phyloP scores from a whole-genome alignment of 2,888 invertebrate species.

The Hirtodrosophila alboralis region DNA sequence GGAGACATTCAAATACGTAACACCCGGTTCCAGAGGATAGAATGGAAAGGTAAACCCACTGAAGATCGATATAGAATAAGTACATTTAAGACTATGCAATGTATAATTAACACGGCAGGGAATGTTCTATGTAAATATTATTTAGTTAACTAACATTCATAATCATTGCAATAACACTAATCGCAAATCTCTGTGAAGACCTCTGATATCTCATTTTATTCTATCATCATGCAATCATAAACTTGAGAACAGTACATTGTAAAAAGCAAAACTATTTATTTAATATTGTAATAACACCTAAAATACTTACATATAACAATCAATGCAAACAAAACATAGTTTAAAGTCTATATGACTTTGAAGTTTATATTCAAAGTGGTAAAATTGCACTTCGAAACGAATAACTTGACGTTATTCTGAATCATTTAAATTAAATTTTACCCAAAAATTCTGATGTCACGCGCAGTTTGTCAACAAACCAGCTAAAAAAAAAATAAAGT shows the following conservation, averaged over 20 bases:
- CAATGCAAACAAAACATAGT: constrained; percentile 20
- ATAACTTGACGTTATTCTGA: constrained; percentile 24
- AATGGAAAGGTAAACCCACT: constrained; percentile 43
- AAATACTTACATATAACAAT: constrained; percentile 12
- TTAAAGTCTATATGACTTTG: constrained; percentile 8
- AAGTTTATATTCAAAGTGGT: constrained; percentile 78
- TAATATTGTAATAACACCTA: constrained; percentile 12
- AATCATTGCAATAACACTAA: constrained; percentile 15
- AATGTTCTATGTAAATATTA: constrained; percentile 40
- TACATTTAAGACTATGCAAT: constrained; percentile 25
- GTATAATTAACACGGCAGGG: constrained; percentile 39
- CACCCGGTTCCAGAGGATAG: neutral
- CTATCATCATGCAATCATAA: constrained; percentile 23
- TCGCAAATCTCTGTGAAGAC: constrained; percentile 7
- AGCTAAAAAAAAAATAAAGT: constrained; percentile 64
- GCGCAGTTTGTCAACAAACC: constrained; percentile 83
- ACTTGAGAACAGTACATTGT: constrained; percentile 15
- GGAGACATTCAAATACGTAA: neutral
- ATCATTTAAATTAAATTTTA: constrained; percentile 57
- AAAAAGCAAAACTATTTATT: constrained; percentile 19
- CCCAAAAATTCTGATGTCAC: constrained; percentile 82
- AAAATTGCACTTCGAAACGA: constrained; percentile 55
- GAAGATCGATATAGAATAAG: constrained; percentile 16
- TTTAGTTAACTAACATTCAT: constrained; percentile 28
- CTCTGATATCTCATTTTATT: constrained; percentile 2